Base-by-base conservation (phyloP, 1,140 invertebrate genomes). In the Aricia agestis region DNA sequence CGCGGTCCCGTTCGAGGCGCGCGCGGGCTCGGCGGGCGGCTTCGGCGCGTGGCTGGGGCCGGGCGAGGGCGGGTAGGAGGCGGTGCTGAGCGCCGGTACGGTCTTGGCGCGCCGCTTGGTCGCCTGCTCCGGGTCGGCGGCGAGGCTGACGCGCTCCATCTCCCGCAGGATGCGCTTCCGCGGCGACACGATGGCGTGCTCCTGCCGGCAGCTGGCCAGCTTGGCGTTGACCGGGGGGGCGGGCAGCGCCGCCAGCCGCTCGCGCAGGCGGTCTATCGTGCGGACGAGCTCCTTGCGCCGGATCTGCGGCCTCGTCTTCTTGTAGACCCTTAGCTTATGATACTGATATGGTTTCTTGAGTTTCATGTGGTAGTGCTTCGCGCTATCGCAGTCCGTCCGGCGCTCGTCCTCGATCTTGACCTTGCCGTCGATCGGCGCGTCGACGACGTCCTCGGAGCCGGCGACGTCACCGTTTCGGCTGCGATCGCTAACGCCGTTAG, bases 161-260 rank as follows among this genome's bases (percentile, higher is more conserved):
- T 96, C 95, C 15, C 95, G 92, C 18, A 96, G 83, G 74, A 96
- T 96, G 70, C 95, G 92, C 81, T 96, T 96, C 6, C 95, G 92
- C 57, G 95, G 95, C 59, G 95, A 96, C 2, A 96, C 94, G 81
- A 92, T 91, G 76, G 81, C 82, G 78, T 91, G 90, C 74, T 92
- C 91, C 75, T 91, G 91, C 32, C 88, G 83, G 68, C 89, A 91
- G 71, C 76, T 87, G 10, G 86, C 85, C n/a, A 90, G 70, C 73
- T 90, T 92, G 9, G 86, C 87, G 75, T 91, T 89, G 9, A 90
- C 81, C 36, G 36, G 36, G 42, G 91, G 88, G 11, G 89, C 86
- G 17, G 92, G 91, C 71, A 88, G 77, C 13, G 87, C 75, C 13
- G 87, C 83, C 5, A 89, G 75, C 71, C 85, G 90, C 72, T 93